A percentile compares a stretch with the other conserved stretches of the same genome.
phyloP scores from a whole-genome alignment of 2,888 invertebrate species.

The Aleiodes leptofemur region DNA sequence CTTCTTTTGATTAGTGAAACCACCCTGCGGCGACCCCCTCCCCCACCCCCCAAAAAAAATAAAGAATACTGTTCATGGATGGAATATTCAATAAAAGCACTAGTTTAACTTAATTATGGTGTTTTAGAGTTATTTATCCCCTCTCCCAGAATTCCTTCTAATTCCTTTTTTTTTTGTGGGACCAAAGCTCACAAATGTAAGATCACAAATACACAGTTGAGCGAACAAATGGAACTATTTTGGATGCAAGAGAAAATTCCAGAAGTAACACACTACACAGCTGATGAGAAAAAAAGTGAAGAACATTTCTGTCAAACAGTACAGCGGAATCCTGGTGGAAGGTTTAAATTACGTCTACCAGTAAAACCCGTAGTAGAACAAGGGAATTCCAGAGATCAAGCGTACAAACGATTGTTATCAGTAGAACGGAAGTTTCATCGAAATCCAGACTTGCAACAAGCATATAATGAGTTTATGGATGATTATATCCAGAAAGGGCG shows the following conservation, averaged over 20 bases:
- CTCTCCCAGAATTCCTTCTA: no score
- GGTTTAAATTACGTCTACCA: slow-evolving; percentile 49
- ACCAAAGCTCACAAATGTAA: background rate
- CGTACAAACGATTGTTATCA: slow-evolving; percentile 50
- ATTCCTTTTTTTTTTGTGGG: no score
- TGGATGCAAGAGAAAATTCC: slow-evolving; percentile 57
- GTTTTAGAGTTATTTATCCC: no score
- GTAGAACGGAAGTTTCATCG: slow-evolving; percentile 53
- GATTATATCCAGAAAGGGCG: slow-evolving; percentile 55
- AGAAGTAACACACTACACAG: slow-evolving; percentile 33
- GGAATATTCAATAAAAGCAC: no score
- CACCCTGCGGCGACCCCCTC: no score
- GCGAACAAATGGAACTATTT: slow-evolving; percentile 52
- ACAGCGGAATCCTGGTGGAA: slow-evolving; percentile 48
- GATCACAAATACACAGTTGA: slow-evolving; percentile 36
- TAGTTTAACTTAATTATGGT: no score
- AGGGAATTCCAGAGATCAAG: slow-evolving; percentile 53
- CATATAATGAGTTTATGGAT: slow-evolving; percentile 54
- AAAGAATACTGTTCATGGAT: no score
- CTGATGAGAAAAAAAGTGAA: slow-evolving; percentile 56
- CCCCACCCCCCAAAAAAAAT: no score
- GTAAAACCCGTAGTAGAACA: slow-evolving; percentile 40
- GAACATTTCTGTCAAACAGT: slow-evolving; percentile 48
- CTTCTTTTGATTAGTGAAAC: no score
- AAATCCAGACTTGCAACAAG: slow-evolving; percentile 40